Conservation (phyloP, 1,140 invertebrate genomes). For the Drosophila nannoptera region DNA sequence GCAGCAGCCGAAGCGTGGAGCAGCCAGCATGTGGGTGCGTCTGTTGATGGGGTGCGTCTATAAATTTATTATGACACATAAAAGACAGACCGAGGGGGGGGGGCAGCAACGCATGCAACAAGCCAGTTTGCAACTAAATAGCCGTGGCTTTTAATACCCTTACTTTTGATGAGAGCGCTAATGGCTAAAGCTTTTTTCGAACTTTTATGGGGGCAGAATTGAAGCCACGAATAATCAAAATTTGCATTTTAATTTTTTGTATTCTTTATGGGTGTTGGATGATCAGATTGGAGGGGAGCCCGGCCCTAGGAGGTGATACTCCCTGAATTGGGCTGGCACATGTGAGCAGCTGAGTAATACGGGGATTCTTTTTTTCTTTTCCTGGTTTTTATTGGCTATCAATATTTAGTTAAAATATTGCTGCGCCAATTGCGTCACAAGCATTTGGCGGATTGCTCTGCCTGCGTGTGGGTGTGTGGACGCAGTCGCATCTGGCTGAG, state of each 20-base stretch:
- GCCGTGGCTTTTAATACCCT: conserved; percentile 38
- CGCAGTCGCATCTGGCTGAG: conserved; percentile 39
- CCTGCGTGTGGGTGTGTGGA: not conserved
- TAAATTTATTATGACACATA: conserved; percentile 54
- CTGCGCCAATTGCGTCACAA: conserved; percentile 54
- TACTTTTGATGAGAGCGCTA: not conserved
- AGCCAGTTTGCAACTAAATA: conserved; percentile 47
- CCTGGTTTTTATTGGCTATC: conserved; percentile 41
- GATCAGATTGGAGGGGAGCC: not conserved
- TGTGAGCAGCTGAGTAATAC: conserved; percentile 12
- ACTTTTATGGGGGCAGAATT: not conserved
- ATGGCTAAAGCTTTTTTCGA: not conserved
- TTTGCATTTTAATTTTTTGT: not conserved
- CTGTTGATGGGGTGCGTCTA: conserved; percentile 39
- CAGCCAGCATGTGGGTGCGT: conserved; percentile 30
- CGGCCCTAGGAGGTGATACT: conserved; percentile 5
- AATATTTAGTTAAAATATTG: conserved; percentile 69
- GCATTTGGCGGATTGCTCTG: conserved; percentile 9
- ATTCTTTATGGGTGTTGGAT: not conserved
- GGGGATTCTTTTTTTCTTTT: not conserved
- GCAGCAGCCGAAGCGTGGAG: not conserved
- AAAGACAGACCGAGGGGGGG: not conserved
- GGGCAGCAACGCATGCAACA: conserved; percentile 53
- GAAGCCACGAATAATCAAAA: not conserved
- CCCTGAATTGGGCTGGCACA: conserved; percentile 35